Evolutionary conservation across 1,140 invertebrate species (phyloP).

Genomic region (Heterodera schachtii): DNA sequence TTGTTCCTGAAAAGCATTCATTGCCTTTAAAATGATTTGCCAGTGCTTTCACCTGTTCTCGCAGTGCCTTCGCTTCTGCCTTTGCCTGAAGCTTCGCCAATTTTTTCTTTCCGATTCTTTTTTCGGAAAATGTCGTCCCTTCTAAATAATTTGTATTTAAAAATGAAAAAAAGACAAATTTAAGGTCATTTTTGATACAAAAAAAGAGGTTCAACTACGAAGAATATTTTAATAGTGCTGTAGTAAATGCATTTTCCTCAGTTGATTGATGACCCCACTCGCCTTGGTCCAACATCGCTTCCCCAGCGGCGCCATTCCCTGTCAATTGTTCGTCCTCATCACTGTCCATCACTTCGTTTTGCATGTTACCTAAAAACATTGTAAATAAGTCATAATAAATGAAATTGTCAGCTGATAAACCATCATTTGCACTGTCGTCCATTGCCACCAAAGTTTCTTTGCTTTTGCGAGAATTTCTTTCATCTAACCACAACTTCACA

Average conservation of each 20-base stretch:
- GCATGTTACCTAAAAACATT: not conserved
- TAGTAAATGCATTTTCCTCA: too few species aligned
- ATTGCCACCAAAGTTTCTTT: slow-evolving; percentile 37
- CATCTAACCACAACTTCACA: slow-evolving; percentile 47
- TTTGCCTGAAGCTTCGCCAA: slow-evolving; percentile 62
- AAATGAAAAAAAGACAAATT: too few species aligned
- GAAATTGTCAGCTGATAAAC: not conserved
- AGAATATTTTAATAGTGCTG: too few species aligned
- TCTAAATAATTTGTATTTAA: slow-evolving; percentile 9
- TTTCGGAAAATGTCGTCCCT: slow-evolving; percentile 22
- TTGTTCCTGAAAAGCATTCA: slow-evolving; percentile 46
- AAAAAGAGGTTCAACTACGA: too few species aligned
- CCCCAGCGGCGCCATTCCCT: slow-evolving; percentile 18
- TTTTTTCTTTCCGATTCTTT: slow-evolving; percentile 63
- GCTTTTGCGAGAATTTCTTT: slow-evolving; percentile 30
- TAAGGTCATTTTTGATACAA: too few species aligned
- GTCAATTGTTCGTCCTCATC: slow-evolving; percentile 25
- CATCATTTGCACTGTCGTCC: slow-evolving; percentile 15
- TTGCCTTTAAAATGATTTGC: not conserved
- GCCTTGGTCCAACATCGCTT: slow-evolving; percentile 15
- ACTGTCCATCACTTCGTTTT: not conserved
- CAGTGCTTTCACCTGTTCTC: slow-evolving; percentile 49
- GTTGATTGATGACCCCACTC: not conserved
- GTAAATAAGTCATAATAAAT: not conserved
- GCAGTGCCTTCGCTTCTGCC: slow-evolving; percentile 54